Evolutionary conservation across 1,140 invertebrate species (phyloP).

Genomic region (Pseudomyrmex pallidus): DNA sequence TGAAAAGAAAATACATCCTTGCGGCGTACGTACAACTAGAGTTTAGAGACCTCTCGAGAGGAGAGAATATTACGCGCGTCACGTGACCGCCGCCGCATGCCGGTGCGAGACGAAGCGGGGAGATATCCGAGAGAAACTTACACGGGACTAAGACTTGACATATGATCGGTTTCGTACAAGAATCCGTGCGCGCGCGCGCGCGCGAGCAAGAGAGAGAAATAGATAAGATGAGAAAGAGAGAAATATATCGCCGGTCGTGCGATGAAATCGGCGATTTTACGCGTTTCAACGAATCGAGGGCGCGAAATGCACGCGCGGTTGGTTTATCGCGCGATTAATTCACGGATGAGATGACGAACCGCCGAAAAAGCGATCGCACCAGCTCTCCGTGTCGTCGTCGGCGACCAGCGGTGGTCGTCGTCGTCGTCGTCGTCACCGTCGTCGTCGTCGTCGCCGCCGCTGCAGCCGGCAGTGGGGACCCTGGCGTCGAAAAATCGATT

Average conservation of each 20-base stretch:
- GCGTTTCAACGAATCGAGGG: too few species aligned
- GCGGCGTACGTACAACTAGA: conserved; percentile 2
- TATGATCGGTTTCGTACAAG: conserved; percentile 1
- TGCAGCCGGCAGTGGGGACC: conserved; percentile 77
- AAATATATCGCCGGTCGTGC: not conserved
- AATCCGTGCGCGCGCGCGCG: conserved; percentile 19
- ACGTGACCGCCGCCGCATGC: conserved; percentile 9
- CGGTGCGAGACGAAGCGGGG: not conserved
- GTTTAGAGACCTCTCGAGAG: conserved; percentile 45
- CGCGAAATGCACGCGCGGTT: not conserved
- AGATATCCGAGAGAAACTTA: not conserved
- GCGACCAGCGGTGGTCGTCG: not conserved
- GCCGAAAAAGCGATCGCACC: conserved; percentile 63
- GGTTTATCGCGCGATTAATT: not conserved
- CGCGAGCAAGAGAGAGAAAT: too few species aligned
- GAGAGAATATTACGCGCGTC: not conserved
- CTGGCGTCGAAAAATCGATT: conserved; percentile 82
- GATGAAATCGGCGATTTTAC: not conserved
- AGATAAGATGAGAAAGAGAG: too few species aligned
- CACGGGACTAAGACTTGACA: not conserved
- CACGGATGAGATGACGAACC: conserved; percentile 16
- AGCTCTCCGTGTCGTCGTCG: conserved; percentile 54
- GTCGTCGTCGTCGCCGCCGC: conserved; percentile 55
- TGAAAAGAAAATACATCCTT: conserved; percentile 8
- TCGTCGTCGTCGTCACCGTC: conserved; percentile 40